phyloP scores from a whole-genome alignment of 2,113 vertebrate species.

The Diphyllodes magnificus region DNA sequence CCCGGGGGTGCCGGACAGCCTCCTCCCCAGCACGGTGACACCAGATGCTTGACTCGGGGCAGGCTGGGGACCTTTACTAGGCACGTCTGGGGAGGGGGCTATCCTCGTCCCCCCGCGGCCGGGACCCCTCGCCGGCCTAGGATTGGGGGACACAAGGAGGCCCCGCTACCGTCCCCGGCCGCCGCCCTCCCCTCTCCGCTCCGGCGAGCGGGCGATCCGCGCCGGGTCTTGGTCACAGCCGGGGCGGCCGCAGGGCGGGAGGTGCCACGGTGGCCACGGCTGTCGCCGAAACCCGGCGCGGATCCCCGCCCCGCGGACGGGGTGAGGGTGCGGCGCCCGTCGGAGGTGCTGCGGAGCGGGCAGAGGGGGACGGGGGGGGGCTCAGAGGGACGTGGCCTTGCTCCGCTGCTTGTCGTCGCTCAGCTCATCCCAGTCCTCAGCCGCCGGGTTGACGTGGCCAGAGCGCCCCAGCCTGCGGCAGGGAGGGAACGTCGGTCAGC shows the following conservation, averaged over 20 bases:
- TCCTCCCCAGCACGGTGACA: neutral
- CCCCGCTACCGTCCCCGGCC: neutral
- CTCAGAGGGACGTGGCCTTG: neutral
- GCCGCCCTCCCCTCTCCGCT: neutral
- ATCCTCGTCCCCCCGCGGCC: neutral
- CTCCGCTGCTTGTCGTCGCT: neutral
- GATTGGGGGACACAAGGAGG: accelerated
- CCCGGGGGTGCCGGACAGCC: neutral
- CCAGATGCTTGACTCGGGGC: neutral
- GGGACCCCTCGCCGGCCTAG: too few species aligned
- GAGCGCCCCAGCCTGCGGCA: neutral
- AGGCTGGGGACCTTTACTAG: neutral
- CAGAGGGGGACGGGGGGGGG: neutral
- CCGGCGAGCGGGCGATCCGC: accelerated
- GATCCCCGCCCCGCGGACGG: accelerated
- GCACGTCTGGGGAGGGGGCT: neutral
- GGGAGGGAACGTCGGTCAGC: neutral
- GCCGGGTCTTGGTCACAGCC: neutral
- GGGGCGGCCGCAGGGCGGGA: neutral
- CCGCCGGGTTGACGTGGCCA: neutral
- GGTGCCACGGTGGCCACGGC: neutral
- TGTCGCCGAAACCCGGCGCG: neutral
- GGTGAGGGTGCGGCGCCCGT: neutral
- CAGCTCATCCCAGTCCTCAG: neutral
- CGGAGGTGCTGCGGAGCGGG: neutral